Evolutionary conservation across 2,888 invertebrate species (phyloP), one percentile per base, ranked within the genome.

Genomic region (Drepana falcataria): DNA sequence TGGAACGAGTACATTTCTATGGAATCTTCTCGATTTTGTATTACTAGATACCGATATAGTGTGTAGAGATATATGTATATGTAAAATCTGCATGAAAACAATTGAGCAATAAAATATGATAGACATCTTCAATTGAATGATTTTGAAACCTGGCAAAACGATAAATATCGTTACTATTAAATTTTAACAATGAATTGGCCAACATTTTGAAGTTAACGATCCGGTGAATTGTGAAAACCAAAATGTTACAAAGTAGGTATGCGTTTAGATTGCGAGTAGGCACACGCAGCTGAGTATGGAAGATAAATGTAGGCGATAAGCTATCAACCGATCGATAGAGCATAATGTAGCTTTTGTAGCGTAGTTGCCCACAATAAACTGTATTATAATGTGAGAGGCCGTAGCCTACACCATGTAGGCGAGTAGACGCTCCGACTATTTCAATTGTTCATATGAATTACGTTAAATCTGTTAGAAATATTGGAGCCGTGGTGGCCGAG

Each of bases 281-380:
- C 70, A 63, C 59, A 66, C 56, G 57, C 57, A 61, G 60, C 61
- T 65, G 61, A 69, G 64, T 68, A 63, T 57, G 58, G 64, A 58
- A 61, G 89, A 86, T 86, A 87, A 83, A 83, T 76, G 76, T 70
- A 67, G 55, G 67, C 75, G 89, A 89, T 88, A 88, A 79, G 72
- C 68, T 85, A 89, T 88, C 87, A 69, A 63, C 65, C 74, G 86
- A 88, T 89, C 88, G 83, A 89, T 89, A 89, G 73, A 81, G 74
- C 68, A 64, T 76, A 74, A 75, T 75, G 75, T 76, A 74, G 77
- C 79, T 77, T 77, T 78, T 71, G 79, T 71, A 69, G 61, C 58
- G 54, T 37, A 40, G 33, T 48, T 35, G 35, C 35, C 9, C 37
- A 48, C 53, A 48, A 54, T 53, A 53, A n/a, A 48, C n/a, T 6